phyloP scores from a whole-genome alignment of 2,797 vertebrate genomes.

The Cercopithecus neglectus region DNA sequence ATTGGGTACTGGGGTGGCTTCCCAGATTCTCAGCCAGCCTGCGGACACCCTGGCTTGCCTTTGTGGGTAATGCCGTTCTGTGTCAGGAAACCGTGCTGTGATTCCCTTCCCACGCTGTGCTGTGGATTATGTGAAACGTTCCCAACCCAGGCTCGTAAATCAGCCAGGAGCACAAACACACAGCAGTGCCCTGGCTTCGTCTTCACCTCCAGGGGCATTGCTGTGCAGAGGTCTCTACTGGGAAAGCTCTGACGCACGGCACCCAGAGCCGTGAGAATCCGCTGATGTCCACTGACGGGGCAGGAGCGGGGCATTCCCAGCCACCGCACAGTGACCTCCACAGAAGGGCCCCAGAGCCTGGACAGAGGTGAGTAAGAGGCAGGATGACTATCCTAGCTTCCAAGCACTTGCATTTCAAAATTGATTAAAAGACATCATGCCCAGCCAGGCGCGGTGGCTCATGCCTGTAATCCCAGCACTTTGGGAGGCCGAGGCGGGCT shows the following conservation, averaged over 20 bases:
- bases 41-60: background rate
- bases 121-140: background rate
- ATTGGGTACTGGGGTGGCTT: background rate
- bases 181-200: background rate
- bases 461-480: too few species aligned
- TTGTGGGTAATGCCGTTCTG: background rate
- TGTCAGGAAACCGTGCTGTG: background rate
- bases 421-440: too few species aligned
- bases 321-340: background rate
- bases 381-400: background rate
- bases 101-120: background rate
- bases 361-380: background rate
- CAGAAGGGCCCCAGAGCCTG: background rate
- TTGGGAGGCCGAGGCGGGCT: too few species aligned
- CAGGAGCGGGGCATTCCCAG: background rate
- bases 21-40: background rate
- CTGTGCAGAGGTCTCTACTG: background rate
- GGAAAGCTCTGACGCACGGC: fast-evolving
- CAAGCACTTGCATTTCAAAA: background rate
- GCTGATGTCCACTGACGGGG: fast-evolving
- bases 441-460: too few species aligned
- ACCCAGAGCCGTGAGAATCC: background rate
- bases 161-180: background rate
- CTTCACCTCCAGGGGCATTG: background rate
- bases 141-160: background rate